Evolutionary conservation across 2,113 vertebrate genomes (phyloP).

Genomic region (Alethe diademata): DNA sequence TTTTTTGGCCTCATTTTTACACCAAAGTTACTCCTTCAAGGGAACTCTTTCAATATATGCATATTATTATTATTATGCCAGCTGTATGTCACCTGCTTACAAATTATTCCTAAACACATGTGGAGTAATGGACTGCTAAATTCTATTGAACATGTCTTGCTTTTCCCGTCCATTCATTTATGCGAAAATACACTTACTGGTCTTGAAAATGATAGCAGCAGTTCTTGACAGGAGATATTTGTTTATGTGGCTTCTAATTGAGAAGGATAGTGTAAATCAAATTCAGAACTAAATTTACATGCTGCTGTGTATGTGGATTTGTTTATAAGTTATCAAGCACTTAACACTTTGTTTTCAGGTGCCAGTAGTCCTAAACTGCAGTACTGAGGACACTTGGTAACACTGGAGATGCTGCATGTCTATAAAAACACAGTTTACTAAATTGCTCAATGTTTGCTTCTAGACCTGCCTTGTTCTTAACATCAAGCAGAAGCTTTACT

Average conservation of each 20-base stretch:
- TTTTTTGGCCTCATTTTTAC: not conserved
- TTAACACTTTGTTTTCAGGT: not conserved
- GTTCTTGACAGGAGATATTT: not conserved
- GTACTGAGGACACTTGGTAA: not conserved
- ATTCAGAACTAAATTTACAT: not conserved
- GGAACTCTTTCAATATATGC: not conserved
- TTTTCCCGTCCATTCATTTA: not conserved
- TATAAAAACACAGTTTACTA: not conserved
- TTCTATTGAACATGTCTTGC: not conserved
- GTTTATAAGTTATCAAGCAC: not conserved
- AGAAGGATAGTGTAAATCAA: not conserved
- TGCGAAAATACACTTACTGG: not conserved
- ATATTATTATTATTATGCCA: not conserved
- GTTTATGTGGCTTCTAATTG: not conserved
- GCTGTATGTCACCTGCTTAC: not conserved
- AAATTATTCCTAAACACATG: not conserved
- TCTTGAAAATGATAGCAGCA: not conserved
- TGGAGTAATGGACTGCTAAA: not conserved
- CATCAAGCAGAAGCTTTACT: not conserved
- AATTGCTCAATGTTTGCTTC: not conserved
- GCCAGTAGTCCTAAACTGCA: not conserved
- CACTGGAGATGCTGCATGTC: not conserved
- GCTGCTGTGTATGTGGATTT: not conserved
- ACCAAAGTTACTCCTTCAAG: not conserved
- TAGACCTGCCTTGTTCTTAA: not conserved